Base-by-base conservation (phyloP, 2,113 vertebrate species). In the Corvus hawaiiensis region DNA sequence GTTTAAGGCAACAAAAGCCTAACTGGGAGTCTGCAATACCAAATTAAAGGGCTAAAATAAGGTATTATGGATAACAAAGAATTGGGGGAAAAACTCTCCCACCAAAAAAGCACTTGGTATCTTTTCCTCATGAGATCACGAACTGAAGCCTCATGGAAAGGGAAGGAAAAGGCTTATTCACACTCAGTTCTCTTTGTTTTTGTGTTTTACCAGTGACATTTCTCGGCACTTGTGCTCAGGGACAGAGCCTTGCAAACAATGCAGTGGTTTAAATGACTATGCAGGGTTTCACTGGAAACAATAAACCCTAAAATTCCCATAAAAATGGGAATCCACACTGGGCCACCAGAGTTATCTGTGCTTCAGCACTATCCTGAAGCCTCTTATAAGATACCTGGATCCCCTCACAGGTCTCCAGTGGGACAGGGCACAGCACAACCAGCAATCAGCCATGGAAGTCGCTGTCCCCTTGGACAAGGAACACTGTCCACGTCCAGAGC, bases 401-500 rank as follows among this genome's bases (percentile, higher is more conserved):
- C 8, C 58, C 41, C 44, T 9, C 12, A 5, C 2, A 12, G 35
- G 35, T 21, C 48, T 26, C 58, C 41, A 32, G 52, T 11, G 61
- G 69, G 61, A 49, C 15, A 32, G 2, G 8, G 44, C 26, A 58
- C 19, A 20, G 51, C 2, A 13, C 1, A 67, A 80, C 0, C 39
- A 73, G 63, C 16, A 7, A 4, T 7, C 2, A 2, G 28, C 63
- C 33, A 19, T 0, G 0, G 26, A 32, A 35, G 5, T 7, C 10
- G 24, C n/a, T 8, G 22, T 44, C 37, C 46, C 41, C 32, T 14
- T 4, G 23, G 27, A 33, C 10, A 49, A 33, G 52, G 15, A 33
- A 16, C 26, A 11, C 0, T 11, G 58, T 19, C 54, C 4, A 0
- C 6, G 61, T 2, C 20, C 54, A 56, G 26, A 69, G 28, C 48